Conservation (phyloP, 92 coral and sea anemone genomes). For the Siderastrea radians region DNA sequence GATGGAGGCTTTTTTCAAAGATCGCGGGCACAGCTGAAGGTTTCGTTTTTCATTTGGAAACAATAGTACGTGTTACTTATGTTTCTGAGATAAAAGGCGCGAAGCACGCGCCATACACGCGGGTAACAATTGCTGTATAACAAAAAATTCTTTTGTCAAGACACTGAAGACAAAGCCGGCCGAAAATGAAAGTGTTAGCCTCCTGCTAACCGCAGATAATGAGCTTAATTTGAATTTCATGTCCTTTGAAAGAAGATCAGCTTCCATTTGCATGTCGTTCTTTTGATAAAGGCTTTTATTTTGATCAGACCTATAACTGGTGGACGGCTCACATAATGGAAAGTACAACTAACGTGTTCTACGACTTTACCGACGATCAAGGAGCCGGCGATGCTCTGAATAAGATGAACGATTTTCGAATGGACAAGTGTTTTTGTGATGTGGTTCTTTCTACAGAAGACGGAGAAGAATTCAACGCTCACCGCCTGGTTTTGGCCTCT, state of each 20-base stretch:
- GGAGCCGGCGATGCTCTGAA: conserved; percentile 74
- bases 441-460: conserved; percentile 89
- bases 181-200: conserved; percentile 9
- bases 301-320: background rate
- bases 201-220: conserved; percentile 17
- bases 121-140: conserved; percentile 16
- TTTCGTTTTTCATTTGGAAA: background rate
- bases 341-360: conserved; percentile 69
- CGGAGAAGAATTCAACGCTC: conserved; percentile 86
- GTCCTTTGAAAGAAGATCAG: conserved; percentile 36
- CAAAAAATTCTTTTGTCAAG: conserved; percentile 10
- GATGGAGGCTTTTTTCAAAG: background rate
- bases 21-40: conserved; percentile 7
- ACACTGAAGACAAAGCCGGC: conserved; percentile 5
- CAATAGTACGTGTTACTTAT: conserved; percentile 8
- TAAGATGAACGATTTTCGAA: conserved; percentile 88
- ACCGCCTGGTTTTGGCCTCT: conserved; percentile 90
- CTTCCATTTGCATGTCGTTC: conserved; percentile 14
- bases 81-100: conserved; percentile 7
- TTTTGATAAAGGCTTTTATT: conserved; percentile 1
- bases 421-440: conserved; percentile 87
- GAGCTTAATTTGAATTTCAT: conserved; percentile 48
- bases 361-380: conserved; percentile 81
- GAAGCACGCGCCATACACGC: conserved; percentile 26
- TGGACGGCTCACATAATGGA: conserved; percentile 33